Conservation (phyloP, 1,140 invertebrate genomes). For the Camponotus vicinus region DNA sequence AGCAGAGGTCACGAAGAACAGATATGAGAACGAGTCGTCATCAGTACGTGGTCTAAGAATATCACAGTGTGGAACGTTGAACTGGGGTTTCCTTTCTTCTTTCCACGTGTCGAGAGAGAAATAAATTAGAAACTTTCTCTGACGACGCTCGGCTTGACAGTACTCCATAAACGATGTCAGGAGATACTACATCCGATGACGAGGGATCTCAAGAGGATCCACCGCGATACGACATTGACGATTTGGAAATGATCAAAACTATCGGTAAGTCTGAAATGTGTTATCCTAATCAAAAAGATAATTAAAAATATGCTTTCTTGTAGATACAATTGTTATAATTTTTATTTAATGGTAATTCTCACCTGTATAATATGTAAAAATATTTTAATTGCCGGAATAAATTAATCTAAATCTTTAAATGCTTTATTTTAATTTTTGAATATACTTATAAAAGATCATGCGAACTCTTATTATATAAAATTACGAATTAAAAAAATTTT, state of each 20-base stretch:
- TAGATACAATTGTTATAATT: no score
- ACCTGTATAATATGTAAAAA: no score
- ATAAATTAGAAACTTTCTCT: conserved; percentile 75
- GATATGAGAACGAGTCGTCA: conserved; percentile 60
- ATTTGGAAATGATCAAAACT: conserved; percentile 93
- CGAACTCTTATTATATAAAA: conserved; percentile 1
- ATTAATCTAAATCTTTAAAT: no score
- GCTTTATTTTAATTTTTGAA: not conserved
- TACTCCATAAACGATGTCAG: conserved; percentile 76
- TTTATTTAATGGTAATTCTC: not conserved
- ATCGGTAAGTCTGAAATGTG: conserved; percentile 88
- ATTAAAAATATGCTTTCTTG: not conserved
- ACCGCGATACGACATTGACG: conserved; percentile 91
- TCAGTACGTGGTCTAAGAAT: conserved; percentile 74
- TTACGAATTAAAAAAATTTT: not conserved
- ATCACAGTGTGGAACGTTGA: conserved; percentile 76
- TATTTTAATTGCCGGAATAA: no score
- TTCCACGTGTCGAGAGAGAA: conserved; percentile 70
- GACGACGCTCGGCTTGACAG: conserved; percentile 28
- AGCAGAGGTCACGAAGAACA: conserved; percentile 41
- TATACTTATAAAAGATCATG: not conserved
- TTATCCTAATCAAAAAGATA: not conserved
- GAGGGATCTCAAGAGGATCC: conserved; percentile 88
- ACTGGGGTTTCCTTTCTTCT: conserved; percentile 71
- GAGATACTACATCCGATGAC: conserved; percentile 82